A percentile compares a stretch with the other conserved stretches of the same genome.
Conservation (phyloP, 2,888 invertebrate genomes). For the Unio delphinus region DNA sequence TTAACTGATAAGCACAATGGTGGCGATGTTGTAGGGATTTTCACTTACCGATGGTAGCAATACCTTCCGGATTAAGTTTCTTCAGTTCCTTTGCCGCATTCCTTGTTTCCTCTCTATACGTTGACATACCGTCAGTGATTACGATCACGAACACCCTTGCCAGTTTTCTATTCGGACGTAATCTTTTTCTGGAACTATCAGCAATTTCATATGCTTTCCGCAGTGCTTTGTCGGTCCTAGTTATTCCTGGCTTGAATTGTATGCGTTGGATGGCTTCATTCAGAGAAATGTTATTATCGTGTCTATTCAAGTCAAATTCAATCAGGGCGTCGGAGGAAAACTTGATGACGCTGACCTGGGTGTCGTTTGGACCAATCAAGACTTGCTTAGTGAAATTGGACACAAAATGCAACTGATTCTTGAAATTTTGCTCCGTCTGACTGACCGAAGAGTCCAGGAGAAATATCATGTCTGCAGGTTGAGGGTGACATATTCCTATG, state of each 20-base stretch:
- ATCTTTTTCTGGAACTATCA: not conserved
- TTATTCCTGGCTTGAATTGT: conserved; percentile 12
- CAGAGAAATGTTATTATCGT: conserved; percentile 1
- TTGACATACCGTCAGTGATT: conserved; percentile 19
- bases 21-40: not conserved
- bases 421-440: conserved; percentile 14
- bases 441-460: conserved; percentile 21
- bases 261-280: conserved; percentile 10
- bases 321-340: conserved; percentile 10
- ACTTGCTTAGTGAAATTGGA: conserved; percentile 9
- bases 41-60: conserved; percentile 12
- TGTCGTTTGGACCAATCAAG: conserved; percentile 8
- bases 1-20: too few relatives aligned
- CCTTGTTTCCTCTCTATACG: conserved; percentile 10
- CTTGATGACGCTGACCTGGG: conserved; percentile 14
- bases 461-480: conserved; percentile 20
- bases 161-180: conserved; percentile 7
- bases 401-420: conserved; percentile 15
- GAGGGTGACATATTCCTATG: conserved; percentile 14
- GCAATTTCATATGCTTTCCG: too few relatives aligned
- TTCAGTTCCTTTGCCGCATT: conserved; percentile 3
- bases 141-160: conserved; percentile 10
- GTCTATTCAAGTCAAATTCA: conserved; percentile 13
- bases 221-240: conserved; percentile 15
- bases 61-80: not conserved